phyloP scores from a whole-genome alignment of 2,797 vertebrate species.

The Mormyrus hasselquistii region DNA sequence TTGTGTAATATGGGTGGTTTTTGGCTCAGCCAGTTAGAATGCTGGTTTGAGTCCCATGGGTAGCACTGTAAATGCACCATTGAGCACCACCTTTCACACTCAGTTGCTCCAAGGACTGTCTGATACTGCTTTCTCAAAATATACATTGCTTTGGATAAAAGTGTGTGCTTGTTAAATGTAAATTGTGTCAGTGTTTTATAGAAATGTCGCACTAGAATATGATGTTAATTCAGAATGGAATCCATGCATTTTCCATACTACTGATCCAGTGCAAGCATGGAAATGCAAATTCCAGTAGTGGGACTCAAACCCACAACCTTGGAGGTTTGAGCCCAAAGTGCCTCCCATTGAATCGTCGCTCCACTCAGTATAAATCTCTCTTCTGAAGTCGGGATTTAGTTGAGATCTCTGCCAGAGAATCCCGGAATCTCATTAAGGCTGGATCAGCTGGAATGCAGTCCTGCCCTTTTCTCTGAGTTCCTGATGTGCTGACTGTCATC shows the following conservation, averaged over 20 bases:
- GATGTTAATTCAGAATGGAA: neutral
- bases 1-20: neutral
- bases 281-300: neutral
- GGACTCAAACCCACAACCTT: neutral
- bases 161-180: neutral
- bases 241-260: neutral
- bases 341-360: neutral
- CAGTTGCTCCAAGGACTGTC: neutral
- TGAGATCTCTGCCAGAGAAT: neutral
- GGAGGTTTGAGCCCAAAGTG: neutral
- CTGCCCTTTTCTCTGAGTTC: neutral
- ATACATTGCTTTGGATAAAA: neutral
- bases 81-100: neutral
- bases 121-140: neutral
- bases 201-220: neutral
- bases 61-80: neutral
- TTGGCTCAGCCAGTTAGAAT: neutral
- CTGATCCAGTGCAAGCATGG: neutral
- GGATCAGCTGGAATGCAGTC: neutral
- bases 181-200: neutral
- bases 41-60: neutral
- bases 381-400: neutral
- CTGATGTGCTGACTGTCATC: conserved; percentile 16
- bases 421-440: neutral
- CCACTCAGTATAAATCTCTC: neutral